Percentiles rank a stretch among this genome's conserved stretches.
phyloP scores from a whole-genome alignment of 2,797 vertebrate species.

The Sebastes aleutianus region DNA sequence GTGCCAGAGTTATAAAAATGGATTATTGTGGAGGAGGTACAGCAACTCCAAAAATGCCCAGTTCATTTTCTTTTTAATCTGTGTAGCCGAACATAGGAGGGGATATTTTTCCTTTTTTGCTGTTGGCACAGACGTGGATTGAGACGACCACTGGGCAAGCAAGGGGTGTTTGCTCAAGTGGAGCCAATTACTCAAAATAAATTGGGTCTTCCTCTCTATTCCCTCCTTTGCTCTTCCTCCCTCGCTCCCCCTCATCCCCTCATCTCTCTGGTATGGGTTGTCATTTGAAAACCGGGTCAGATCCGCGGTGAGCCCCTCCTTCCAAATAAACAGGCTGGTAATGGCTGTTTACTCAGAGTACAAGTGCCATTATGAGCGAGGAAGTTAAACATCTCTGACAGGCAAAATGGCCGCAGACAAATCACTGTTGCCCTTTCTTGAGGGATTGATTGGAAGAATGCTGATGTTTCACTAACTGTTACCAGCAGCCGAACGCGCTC shows the following conservation, averaged over 20 bases:
- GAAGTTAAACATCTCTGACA: slow-evolving; percentile 86
- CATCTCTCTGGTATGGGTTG: slow-evolving; percentile 72
- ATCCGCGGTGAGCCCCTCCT: slow-evolving; percentile 70
- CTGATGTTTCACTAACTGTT: slow-evolving; percentile 77
- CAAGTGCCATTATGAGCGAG: slow-evolving; percentile 75
- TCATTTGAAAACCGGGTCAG: slow-evolving; percentile 74
- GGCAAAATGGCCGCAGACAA: slow-evolving; percentile 81
- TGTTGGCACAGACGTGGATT: slow-evolving; percentile 60
- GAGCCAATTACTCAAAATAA: slow-evolving; percentile 86
- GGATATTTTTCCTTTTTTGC: slow-evolving; percentile 59
- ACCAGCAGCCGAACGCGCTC: slow-evolving; percentile 63
- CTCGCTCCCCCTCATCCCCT: slow-evolving; percentile 40
- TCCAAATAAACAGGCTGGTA: slow-evolving; percentile 84
- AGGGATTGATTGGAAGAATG: slow-evolving; percentile 76
- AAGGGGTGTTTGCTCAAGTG: slow-evolving; percentile 84
- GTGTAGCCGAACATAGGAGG: slow-evolving; percentile 53
- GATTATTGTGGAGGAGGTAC: slow-evolving; percentile 40
- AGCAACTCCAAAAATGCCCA: slow-evolving; percentile 28
- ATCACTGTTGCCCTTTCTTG: slow-evolving; percentile 78
- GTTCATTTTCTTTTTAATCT: slow-evolving; percentile 55
- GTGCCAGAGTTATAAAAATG: slow-evolving; percentile 42
- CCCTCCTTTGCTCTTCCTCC: slow-evolving; percentile 60
- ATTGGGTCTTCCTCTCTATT: slow-evolving; percentile 80
- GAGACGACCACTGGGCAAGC: slow-evolving; percentile 73
- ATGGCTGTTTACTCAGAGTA: slow-evolving; percentile 82